Conservation (phyloP, 1,140 invertebrate species). For the Camponotus vicinus region DNA sequence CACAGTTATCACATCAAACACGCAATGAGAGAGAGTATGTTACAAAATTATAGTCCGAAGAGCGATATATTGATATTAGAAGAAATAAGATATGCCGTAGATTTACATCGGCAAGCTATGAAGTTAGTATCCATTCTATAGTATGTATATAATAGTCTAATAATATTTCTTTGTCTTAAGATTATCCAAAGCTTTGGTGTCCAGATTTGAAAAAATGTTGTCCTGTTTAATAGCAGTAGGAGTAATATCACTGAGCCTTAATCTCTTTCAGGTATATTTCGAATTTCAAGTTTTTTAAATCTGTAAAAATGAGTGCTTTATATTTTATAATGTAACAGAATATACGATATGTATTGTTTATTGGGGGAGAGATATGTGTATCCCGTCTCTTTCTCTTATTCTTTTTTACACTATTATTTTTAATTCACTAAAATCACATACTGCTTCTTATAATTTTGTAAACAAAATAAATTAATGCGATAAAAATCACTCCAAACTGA, state of each 20-base stretch:
- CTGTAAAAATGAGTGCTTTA: neutral
- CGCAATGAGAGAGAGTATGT: too few species aligned
- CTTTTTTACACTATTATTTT: neutral
- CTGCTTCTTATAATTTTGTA: neutral
- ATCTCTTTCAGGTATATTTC: neutral
- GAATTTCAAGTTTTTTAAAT: neutral
- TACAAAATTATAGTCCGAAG: too few species aligned
- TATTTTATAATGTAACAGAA: neutral
- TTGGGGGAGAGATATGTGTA: too few species aligned
- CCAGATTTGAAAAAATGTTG: constrained; percentile 11
- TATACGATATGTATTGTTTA: neutral
- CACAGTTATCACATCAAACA: too few species aligned
- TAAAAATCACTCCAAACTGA: too few species aligned
- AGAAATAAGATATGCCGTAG: too few species aligned
- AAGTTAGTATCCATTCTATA: too few species aligned
- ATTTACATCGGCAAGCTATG: too few species aligned
- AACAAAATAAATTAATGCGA: neutral
- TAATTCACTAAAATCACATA: neutral
- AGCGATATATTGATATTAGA: too few species aligned
- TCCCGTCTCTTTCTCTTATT: too few species aligned
- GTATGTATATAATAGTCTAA: neutral
- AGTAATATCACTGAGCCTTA: neutral
- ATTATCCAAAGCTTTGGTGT: neutral
- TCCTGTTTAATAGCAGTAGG: neutral
- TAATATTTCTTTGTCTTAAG: constrained; percentile 17